phyloP scores from a whole-genome alignment of 2,797 vertebrate species.

The Fundulus diaphanus region DNA sequence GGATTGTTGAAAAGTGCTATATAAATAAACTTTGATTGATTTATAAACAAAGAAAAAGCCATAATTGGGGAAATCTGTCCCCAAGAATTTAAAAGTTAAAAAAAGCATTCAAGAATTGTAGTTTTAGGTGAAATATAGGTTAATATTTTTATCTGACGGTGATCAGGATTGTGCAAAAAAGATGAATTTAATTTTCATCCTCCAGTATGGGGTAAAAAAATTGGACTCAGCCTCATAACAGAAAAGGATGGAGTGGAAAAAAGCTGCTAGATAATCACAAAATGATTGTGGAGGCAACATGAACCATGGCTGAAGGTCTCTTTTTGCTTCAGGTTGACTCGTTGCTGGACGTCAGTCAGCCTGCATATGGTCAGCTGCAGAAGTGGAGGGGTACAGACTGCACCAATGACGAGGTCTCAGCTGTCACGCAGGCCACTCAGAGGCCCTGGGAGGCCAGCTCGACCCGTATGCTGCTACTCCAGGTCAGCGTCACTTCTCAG shows the following conservation, averaged over 20 bases:
- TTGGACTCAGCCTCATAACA: not conserved
- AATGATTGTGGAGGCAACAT: not conserved
- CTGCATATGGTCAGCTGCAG: conserved; percentile 92
- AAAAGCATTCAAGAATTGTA: not conserved
- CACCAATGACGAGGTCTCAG: conserved; percentile 89
- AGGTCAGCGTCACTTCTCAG: conserved; percentile 74
- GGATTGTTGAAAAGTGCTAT: too few species aligned
- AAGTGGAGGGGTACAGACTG: conserved; percentile 86
- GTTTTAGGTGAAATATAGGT: not conserved
- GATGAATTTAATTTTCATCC: not conserved
- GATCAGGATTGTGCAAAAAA: not conserved
- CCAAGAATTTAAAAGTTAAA: not conserved
- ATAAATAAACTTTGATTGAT: too few species aligned
- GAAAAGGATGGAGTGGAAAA: not conserved
- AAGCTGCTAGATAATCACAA: conserved; percentile 1
- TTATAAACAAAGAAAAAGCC: not conserved
- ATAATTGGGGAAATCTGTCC: not conserved
- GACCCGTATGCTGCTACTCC: conserved; percentile 91
- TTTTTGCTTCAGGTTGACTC: conserved; percentile 83
- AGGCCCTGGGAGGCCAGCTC: conserved; percentile 91
- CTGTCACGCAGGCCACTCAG: conserved; percentile 83
- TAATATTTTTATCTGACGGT: not conserved
- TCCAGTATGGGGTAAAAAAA: not conserved
- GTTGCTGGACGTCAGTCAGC: conserved; percentile 91
- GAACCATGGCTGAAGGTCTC: conserved; percentile 1